Evolutionary conservation across 1,140 invertebrate genomes (phyloP).

Genomic region (Penaeus japonicus): DNA sequence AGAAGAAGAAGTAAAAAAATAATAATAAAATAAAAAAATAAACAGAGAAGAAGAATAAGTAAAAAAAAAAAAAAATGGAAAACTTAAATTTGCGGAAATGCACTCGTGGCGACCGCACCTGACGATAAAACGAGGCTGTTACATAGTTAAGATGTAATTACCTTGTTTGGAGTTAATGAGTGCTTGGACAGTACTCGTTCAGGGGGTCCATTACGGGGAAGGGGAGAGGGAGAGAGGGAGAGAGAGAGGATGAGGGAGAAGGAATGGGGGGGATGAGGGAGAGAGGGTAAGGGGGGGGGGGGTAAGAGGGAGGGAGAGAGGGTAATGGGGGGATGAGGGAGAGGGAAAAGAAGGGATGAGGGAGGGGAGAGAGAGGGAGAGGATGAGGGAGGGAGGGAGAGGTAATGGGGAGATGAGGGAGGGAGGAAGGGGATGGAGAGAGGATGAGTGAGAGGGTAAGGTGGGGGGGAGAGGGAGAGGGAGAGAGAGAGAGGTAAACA

Average conservation of each 20-base stretch:
- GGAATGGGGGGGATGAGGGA: background rate
- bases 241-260: background rate
- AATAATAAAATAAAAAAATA: no score
- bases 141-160: no score
- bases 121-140: no score
- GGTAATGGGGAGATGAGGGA: background rate
- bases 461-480: background rate
- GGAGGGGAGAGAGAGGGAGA: background rate
- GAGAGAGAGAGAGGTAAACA: background rate
- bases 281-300: no score
- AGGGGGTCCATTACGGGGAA: no score
- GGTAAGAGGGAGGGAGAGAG: background rate
- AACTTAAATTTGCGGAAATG: no score
- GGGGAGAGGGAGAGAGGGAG: background rate
- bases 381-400: slow-evolving; percentile 10
- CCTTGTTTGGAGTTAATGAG: no score
- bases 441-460: background rate
- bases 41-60: no score
- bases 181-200: no score
- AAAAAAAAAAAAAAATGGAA: no score
- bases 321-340: background rate
- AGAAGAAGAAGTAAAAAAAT: no score
- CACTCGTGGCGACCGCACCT: no score
- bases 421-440: background rate
- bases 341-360: background rate